Base-by-base conservation (phyloP, 2,888 invertebrate genomes). In the Cistogaster globosa region DNA sequence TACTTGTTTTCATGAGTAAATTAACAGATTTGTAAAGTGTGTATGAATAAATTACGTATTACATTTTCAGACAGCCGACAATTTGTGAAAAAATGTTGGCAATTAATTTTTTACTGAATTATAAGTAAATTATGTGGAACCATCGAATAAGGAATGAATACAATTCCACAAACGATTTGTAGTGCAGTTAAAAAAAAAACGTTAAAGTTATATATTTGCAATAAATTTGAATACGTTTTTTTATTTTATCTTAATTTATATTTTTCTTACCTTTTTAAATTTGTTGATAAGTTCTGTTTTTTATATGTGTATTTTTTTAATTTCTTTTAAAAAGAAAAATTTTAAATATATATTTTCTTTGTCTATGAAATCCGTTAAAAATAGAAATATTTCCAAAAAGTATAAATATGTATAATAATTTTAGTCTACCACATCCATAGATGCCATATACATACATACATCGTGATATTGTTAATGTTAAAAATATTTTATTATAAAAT, bases 21-120 rank as follows among this genome's bases (percentile, higher is more conserved):
- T 84, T 83, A 78, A 58, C 78, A 65, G 69, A 60, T 76, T 68
- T 72, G 83, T 76, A 60, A 79, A 85, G 36, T 76, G 75, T 72
- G 36, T 63, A 65, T 36, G 42, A 78, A 75, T 55, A 63, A 75
- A 74, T 74, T 68, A 83, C 53, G 16, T 80, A 74, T 60, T 67
- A 58, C 72, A 76, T 51, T 55, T 74, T 55, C 11, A 69, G 85
- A 65, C 75, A 78, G 63, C 51, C 78, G 74, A 76, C 74, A 75
- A 78, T 60, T 86, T 65, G 78, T 77, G 57, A 74, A 32, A 77
- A 83, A 86, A 82, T 87, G 83, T 84, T 74, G 79, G 79, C 88
- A 87, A 87, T 88, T 87, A 87, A 87, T 87, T 87, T 82, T 86
- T 83, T 83, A 85, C 75, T 74, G 87, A 87, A 88, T 87, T 87